Base-by-base conservation (phyloP, 2,888 invertebrate genomes). In the Adelognathus sp. region DNA sequence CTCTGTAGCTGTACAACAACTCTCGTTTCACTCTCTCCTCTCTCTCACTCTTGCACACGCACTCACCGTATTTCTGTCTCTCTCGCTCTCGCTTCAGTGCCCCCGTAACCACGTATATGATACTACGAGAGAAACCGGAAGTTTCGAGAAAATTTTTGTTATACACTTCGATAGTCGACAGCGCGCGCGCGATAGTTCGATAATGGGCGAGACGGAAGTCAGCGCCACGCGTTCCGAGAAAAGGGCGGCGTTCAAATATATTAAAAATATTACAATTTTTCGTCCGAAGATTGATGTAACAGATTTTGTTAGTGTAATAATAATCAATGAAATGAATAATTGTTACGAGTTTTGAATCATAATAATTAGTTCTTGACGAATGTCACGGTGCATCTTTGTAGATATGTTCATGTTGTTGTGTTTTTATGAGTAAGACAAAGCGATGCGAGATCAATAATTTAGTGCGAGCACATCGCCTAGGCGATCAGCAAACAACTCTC, bases 401-500 rank as follows among this genome's bases (percentile, higher is more conserved):
- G n/a, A n/a, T n/a, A n/a, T n/a, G n/a, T n/a, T 21, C 7, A 21
- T 21, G 11, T 9, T 4, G n/a, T 14, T 44, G 3, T 46, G 18
- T 11, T 2, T 21, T 46, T 46, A 11, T 1, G 21, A n/a, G 9
- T 7, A 24, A 33, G 29, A 24, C 7, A 24, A 29, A n/a, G 44
- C n/a, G 31, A 44, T 27, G 54, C 7, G 41, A 14, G 66, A 75
- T 75, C 79, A 63, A 79, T 79, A 75, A 72, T 44, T 0, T 21
- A 11, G 11, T 52, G 16, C 21, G 5, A 60, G 66, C 41, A 52
- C 66, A 71, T 79, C 63, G 39, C 79, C 79, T 71, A 63, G 79
- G 67, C 63, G 75, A 79, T 79, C 31, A 33, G 9, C 61, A 79
- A 79, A 79, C 79, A 79, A 75, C 63, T 24, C 24, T 66, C 21